A percentile compares a stretch with the other conserved stretches of the same genome.
These are phyloP conservation scores for Labia minor DNA, from an alignment of 2,888 invertebrate species.

Conservation along the genomic window DNA sequence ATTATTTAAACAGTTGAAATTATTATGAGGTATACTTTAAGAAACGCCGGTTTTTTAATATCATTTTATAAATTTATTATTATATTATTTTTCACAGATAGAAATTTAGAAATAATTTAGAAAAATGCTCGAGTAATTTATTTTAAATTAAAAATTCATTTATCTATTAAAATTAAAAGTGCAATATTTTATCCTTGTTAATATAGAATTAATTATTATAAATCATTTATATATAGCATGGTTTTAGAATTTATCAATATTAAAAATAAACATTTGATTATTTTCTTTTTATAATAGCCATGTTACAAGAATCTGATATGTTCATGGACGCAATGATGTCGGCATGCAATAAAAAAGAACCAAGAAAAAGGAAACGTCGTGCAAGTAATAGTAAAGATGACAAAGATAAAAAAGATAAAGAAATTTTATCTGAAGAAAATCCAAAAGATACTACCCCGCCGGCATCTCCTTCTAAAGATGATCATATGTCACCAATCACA, in stretches of 20 bases:
- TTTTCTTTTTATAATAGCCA: constrained; percentile 38
- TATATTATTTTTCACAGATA: constrained; percentile 30
- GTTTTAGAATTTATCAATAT: too few species aligned
- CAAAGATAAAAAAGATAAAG: constrained; percentile 28
- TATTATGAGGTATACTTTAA: too few species aligned
- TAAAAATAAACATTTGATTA: too few species aligned
- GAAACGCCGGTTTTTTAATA: background rate
- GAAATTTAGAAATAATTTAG: too few species aligned
- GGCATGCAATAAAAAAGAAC: constrained; percentile 60
- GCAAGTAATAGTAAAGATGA: constrained; percentile 60
- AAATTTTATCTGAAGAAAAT: constrained; percentile 21
- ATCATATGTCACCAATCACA: constrained; percentile 34
- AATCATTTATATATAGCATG: too few species aligned
- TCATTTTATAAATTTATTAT: constrained; percentile 19
- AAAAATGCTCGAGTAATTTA: too few species aligned
- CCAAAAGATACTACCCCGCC: constrained; percentile 44
- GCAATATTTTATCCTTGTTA: too few species aligned
- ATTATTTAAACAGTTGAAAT: too few species aligned
- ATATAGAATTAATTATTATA: too few species aligned
- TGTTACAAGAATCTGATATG: constrained; percentile 80
- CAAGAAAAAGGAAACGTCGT: constrained; percentile 67
- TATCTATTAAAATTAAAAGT: too few species aligned
- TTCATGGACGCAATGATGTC: constrained; percentile 82
- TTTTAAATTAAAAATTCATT: too few species aligned
- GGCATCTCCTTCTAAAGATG: constrained; percentile 35